These are phyloP conservation scores for Sebastes goodei DNA, from an alignment of 2,797 vertebrate genomes.

Conservation along the genomic window DNA sequence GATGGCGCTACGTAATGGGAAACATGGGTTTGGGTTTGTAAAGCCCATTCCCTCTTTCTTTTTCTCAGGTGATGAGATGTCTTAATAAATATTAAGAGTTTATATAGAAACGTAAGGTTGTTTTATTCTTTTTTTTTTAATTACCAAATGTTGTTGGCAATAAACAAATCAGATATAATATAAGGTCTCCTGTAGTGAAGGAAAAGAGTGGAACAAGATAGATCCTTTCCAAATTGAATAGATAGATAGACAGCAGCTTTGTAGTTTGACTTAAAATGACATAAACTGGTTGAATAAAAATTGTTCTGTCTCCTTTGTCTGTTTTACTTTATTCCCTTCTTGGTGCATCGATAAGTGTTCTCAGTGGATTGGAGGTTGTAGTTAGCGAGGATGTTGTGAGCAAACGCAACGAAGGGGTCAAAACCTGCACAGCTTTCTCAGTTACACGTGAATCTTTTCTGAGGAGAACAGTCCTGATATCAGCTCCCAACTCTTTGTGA, in stretches of 20 bases:
- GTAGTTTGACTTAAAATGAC: not conserved
- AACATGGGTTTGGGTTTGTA: not conserved
- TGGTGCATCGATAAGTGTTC: not conserved
- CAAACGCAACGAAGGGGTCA: not conserved
- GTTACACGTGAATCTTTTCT: not conserved
- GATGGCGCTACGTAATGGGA: not conserved
- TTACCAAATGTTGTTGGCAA: not conserved
- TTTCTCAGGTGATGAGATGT: not conserved
- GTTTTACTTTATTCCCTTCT: not conserved
- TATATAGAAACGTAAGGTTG: not conserved
- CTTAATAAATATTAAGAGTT: not conserved
- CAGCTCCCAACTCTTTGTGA: not conserved
- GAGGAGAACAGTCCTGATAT: not conserved
- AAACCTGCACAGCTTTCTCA: not conserved
- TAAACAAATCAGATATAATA: not conserved
- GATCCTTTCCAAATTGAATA: not conserved
- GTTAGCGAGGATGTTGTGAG: not conserved
- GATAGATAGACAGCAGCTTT: not conserved
- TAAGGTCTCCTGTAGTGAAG: not conserved
- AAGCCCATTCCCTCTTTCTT: not conserved
- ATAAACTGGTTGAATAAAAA: constrained; percentile 19
- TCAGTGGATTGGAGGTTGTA: not conserved
- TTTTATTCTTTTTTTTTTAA: not conserved
- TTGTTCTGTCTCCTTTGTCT: not conserved
- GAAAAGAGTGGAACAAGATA: not conserved